These are phyloP conservation scores for Drosophila oshimai DNA, from an alignment of 1,140 invertebrate species.

Conservation along the genomic window DNA sequence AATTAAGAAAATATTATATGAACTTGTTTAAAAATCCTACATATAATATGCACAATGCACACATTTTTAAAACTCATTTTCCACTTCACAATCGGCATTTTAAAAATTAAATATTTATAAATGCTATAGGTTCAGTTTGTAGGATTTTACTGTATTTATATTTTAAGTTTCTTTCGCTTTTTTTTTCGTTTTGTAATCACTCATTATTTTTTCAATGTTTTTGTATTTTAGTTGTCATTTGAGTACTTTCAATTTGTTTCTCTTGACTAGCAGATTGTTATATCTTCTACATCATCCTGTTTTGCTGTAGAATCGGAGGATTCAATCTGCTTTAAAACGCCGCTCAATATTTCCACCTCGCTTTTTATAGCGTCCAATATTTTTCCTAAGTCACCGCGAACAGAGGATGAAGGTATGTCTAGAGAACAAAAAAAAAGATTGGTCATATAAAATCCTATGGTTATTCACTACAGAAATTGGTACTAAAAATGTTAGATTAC, in stretches of 20 bases:
- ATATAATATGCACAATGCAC: too few relatives aligned
- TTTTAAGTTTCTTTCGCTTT: too few relatives aligned
- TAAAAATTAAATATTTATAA: too few relatives aligned
- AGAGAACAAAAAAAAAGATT: too few relatives aligned
- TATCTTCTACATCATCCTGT: neutral
- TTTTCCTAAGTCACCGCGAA: constrained; percentile 22
- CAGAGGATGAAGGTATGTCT: neutral
- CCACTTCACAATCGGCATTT: too few relatives aligned
- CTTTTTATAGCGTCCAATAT: constrained; percentile 68
- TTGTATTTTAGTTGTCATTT: neutral
- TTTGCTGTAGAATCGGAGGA: neutral
- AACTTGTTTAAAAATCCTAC: too few relatives aligned
- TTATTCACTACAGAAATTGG: too few relatives aligned
- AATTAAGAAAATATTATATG: neutral
- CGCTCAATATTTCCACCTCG: constrained; percentile 66
- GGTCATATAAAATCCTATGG: too few relatives aligned
- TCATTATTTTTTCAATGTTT: neutral
- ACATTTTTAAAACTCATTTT: too few relatives aligned
- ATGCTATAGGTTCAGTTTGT: too few relatives aligned
- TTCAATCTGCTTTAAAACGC: constrained; percentile 45
- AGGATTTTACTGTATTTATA: too few relatives aligned
- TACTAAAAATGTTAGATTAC: constrained; percentile 15
- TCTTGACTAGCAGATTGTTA: constrained; percentile 2
- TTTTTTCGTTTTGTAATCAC: too few relatives aligned
- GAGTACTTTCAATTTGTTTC: neutral